Conservation (phyloP, 2,113 vertebrate species). For the Serilophus lunatus region DNA sequence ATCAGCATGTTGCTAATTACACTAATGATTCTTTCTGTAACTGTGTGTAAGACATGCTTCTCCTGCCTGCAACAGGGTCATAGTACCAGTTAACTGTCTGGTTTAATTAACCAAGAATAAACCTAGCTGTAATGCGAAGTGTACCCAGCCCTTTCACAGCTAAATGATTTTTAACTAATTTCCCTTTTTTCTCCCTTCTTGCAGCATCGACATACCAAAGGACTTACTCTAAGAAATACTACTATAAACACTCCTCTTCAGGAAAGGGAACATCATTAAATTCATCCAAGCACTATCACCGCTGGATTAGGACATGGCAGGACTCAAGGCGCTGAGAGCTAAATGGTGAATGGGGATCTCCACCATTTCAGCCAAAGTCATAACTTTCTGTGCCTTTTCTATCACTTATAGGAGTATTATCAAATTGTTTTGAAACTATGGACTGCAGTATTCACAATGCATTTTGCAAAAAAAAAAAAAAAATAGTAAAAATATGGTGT, state of each 20-base stretch:
- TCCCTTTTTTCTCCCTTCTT: neutral
- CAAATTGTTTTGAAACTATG: slow-evolving; percentile 66
- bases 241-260: slow-evolving; percentile 82
- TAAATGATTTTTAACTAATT: slow-evolving; percentile 27
- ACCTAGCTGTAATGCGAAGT: neutral
- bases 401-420: slow-evolving; percentile 72
- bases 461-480: slow-evolving; percentile 56
- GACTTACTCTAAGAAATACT: slow-evolving; percentile 84
- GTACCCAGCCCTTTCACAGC: neutral
- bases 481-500: slow-evolving; percentile 8
- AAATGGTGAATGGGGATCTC: slow-evolving; percentile 66
- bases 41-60: neutral
- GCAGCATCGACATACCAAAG: slow-evolving; percentile 92
- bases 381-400: slow-evolving; percentile 82
- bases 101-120: neutral
- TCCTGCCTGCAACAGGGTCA: neutral
- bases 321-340: slow-evolving; percentile 81
- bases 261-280: slow-evolving; percentile 81
- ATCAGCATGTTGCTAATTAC: neutral
- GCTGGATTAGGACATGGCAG: slow-evolving; percentile 80
- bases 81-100: neutral
- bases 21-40: neutral
- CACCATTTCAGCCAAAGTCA: slow-evolving; percentile 81
- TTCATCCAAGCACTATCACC: slow-evolving; percentile 75
- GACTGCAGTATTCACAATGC: slow-evolving; percentile 63